phyloP scores from a whole-genome alignment of 2,113 vertebrate genomes.

The Oreochromis niloticus region DNA sequence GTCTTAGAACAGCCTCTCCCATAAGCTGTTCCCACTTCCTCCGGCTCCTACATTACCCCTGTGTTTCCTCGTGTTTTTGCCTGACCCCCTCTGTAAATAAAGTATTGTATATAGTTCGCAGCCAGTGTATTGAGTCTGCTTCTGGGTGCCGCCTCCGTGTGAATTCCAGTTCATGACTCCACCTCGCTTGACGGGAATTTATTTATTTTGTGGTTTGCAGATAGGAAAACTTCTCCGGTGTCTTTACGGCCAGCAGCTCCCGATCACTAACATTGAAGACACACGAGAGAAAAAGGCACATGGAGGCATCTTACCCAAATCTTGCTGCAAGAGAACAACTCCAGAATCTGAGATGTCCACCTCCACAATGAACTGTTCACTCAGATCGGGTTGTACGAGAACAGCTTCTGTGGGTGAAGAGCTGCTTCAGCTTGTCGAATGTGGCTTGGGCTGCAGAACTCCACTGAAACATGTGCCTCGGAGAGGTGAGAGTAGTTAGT shows the following conservation, averaged over 20 bases:
- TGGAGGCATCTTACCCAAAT: background rate
- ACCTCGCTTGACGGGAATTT: background rate
- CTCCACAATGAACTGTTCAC: background rate
- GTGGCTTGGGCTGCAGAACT: background rate
- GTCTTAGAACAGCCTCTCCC: background rate
- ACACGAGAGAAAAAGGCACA: background rate
- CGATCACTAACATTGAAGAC: background rate
- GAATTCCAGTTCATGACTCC: background rate
- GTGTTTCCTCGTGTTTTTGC: background rate
- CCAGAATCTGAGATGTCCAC: background rate
- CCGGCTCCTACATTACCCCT: background rate
- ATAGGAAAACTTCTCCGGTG: background rate
- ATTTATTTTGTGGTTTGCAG: background rate
- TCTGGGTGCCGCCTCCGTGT: accelerated
- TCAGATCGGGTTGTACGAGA: background rate
- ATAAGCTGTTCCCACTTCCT: background rate
- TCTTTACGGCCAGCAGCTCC: background rate
- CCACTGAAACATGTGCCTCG: background rate
- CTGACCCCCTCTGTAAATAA: background rate
- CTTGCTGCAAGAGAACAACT: accelerated
- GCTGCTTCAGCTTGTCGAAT: background rate
- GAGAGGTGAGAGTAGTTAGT: background rate
- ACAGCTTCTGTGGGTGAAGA: background rate
- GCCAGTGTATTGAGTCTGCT: background rate
- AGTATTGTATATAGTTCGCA: background rate